These are phyloP conservation scores for Stomatorhinus walkeri DNA, from an alignment of 2,797 vertebrate genomes.

Conservation along the genomic window DNA sequence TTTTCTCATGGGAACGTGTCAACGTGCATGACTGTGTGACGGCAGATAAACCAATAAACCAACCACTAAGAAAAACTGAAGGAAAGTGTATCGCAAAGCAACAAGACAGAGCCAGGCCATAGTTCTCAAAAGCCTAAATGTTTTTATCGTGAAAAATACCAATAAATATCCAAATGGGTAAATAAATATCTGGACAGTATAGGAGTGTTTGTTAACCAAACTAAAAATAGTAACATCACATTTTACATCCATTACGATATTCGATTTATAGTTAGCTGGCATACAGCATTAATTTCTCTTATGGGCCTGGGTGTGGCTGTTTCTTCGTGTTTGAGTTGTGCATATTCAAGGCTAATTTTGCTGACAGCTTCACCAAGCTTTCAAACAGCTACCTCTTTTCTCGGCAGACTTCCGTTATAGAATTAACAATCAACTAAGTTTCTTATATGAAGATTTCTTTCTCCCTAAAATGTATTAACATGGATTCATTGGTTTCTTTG, in stretches of 20 bases:
- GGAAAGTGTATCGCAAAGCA: not conserved
- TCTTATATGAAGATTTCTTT: not conserved
- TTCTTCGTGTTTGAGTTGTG: not conserved
- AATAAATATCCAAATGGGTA: not conserved
- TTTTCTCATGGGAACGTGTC: not conserved
- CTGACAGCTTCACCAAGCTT: not conserved
- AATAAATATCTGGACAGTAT: not conserved
- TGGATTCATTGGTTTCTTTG: not conserved
- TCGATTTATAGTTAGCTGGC: not conserved
- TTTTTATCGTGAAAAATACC: not conserved
- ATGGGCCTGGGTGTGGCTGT: not conserved
- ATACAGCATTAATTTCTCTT: not conserved
- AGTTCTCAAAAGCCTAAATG: not conserved
- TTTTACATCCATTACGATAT: not conserved
- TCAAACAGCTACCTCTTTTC: not conserved
- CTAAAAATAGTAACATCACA: not conserved
- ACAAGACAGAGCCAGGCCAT: not conserved
- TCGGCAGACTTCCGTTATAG: not conserved
- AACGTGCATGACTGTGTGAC: not conserved
- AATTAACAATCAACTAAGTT: not conserved
- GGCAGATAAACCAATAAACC: constrained; percentile 5
- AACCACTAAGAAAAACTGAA: not conserved
- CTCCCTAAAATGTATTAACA: not conserved
- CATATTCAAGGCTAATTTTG: not conserved
- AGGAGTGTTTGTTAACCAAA: not conserved